Base-by-base conservation (phyloP, 2,113 vertebrate genomes). In the Melanocharis versteri region DNA sequence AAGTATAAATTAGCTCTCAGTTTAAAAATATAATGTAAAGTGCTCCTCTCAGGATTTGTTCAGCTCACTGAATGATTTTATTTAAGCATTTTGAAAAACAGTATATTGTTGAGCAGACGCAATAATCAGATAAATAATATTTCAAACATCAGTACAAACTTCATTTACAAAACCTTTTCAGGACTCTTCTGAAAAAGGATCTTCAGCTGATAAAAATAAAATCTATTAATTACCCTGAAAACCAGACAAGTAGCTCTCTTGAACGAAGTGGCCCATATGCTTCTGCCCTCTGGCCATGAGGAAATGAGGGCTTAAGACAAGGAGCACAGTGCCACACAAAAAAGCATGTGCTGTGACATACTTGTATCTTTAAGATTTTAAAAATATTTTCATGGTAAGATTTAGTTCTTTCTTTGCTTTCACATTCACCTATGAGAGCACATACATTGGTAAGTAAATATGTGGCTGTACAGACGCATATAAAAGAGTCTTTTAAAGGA, bases 81-180 rank as follows among this genome's bases (percentile, higher is more conserved):
- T 87, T 92, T 37, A 68, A 64, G 64, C 50, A 51, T 85, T 90
- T 90, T 19, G 87, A 87, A 69, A 62, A 51, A 27, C 82, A 69
- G 11, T 50, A 50, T 81, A 75, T 91, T 92, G 35, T 77, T 56
- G 22, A 78, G 44, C 60, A 78, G 70, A 93, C 64, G 87, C 62
- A 75, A 72, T 50, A 64, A 81, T 56, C 45, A 82, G 80, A 96
- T 92, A 96, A 97, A 96, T 94, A 95, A 56, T 57, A 93, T 60
- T 83, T 94, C 83, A 71, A 82, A 95, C 80, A 81, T 88, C 57
- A 88, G 47, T 96, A 97, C 54, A 96, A 97, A 97, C 69, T 68
- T 87, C 10, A 96, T 96, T 92, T 95, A 95, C 95, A 97, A 96
- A 97, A 97, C 88, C n/a, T 90, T 88, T 83, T 56, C 89, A 87